A percentile compares a stretch with the other conserved stretches of the same genome.
These are phyloP conservation scores for Hypsibius dujardini DNA, from an alignment of 1,140 invertebrate species.

Conservation along the genomic window DNA sequence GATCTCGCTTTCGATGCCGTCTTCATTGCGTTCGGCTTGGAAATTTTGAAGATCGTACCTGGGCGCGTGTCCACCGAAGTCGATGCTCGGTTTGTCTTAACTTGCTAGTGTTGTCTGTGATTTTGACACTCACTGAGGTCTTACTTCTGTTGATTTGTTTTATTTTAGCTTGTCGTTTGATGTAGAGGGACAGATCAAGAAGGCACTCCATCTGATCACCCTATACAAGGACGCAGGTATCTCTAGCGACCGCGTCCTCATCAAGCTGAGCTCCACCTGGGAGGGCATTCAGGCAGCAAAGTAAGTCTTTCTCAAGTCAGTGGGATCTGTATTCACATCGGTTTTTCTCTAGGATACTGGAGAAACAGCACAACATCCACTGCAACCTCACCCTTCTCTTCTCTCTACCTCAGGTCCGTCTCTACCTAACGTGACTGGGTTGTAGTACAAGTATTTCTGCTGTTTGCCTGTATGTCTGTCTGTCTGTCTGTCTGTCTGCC, in stretches of 20 bases:
- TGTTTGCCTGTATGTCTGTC: no score
- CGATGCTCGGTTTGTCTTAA: conserved; percentile 60
- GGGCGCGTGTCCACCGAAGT: conserved; percentile 96
- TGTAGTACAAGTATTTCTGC: no score
- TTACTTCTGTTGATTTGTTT: conserved; percentile 17
- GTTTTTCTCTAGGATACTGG: conserved; percentile 49
- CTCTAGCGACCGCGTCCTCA: conserved; percentile 75
- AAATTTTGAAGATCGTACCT: conserved; percentile 93
- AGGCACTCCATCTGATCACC: conserved; percentile 67
- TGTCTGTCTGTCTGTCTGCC: no score
- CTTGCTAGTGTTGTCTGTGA: conserved; percentile 16
- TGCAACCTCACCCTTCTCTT: conserved; percentile 95
- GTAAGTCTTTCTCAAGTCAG: conserved; percentile 36
- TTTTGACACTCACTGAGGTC: not conserved
- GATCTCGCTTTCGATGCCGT: conserved; percentile 71
- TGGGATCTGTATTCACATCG: conserved; percentile 18
- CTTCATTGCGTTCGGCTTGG: conserved; percentile 81
- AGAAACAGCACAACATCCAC: conserved; percentile 78
- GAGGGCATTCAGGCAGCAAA: conserved; percentile 94
- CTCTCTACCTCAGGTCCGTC: conserved; percentile 58
- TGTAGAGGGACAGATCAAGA: conserved; percentile 68
- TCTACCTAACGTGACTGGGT: no score
- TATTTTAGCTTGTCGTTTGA: conserved; percentile 69
- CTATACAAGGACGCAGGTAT: conserved; percentile 78
- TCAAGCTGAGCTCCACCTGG: conserved; percentile 95